phyloP scores from a whole-genome alignment of 2,888 invertebrate genomes.

The Therioaphis trifolii region DNA sequence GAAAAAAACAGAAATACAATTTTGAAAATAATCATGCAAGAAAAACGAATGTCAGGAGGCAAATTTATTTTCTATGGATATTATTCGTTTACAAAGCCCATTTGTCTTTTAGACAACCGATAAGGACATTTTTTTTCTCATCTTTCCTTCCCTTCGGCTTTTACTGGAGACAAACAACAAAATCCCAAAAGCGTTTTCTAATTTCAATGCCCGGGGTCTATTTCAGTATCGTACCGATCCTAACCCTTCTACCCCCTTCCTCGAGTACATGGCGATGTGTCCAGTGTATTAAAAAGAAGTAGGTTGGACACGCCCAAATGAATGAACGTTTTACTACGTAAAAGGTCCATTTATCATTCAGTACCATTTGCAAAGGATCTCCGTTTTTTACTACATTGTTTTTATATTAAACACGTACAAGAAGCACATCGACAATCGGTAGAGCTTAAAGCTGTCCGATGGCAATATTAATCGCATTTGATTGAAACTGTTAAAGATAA shows the following conservation, averaged over 20 bases:
- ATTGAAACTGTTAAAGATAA: slow-evolving; percentile 40
- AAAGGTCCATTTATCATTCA: slow-evolving; percentile 58
- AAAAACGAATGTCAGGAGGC: slow-evolving; percentile 58
- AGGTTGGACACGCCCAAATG: slow-evolving; percentile 38
- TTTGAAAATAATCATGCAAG: slow-evolving; percentile 55
- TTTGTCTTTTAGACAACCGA: slow-evolving; percentile 60
- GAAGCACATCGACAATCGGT: slow-evolving; percentile 32
- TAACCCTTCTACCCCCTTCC: slow-evolving; percentile 1
- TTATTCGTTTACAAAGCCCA: slow-evolving; percentile 58
- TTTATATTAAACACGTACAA: slow-evolving; percentile 49
- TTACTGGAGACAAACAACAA: slow-evolving; percentile 41
- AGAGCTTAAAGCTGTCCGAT: slow-evolving; percentile 26
- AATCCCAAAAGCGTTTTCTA: slow-evolving; percentile 61
- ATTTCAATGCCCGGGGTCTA: slow-evolving; percentile 46
- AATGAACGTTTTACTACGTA: slow-evolving; percentile 54
- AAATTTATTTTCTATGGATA: slow-evolving; percentile 58
- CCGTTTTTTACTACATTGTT: slow-evolving; percentile 33
- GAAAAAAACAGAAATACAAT: slow-evolving; percentile 51
- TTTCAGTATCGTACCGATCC: slow-evolving; percentile 19
- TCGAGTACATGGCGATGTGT: slow-evolving; percentile 24
- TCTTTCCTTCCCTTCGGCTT: neutral
- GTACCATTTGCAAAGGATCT: slow-evolving; percentile 43
- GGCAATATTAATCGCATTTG: slow-evolving; percentile 41
- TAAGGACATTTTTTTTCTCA: slow-evolving; percentile 53
- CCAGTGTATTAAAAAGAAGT: slow-evolving; percentile 58